Evolutionary conservation across 2,797 vertebrate genomes (phyloP).

Genomic region (Aratinga solstitialis): DNA sequence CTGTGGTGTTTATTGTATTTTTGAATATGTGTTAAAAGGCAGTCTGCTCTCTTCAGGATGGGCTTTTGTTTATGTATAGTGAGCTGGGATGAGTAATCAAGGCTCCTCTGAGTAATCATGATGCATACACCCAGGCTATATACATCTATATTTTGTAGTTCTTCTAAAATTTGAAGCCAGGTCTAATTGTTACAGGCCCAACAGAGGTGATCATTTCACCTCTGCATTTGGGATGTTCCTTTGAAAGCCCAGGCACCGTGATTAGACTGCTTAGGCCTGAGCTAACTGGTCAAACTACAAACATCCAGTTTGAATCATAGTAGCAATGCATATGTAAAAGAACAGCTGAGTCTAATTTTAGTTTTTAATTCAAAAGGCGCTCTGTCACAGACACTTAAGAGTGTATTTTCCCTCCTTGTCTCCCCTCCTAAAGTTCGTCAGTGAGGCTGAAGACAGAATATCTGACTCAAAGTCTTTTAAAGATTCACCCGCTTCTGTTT

Average conservation of each 20-base stretch:
- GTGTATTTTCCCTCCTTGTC: background rate
- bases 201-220: background rate
- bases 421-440: background rate
- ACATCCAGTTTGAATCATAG: conserved; percentile 31
- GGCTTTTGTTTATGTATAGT: conserved; percentile 1
- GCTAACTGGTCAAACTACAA: conserved; percentile 28
- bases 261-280: background rate
- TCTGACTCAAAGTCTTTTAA: background rate
- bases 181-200: background rate
- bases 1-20: background rate
- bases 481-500: background rate
- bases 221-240: background rate
- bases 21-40: background rate
- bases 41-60: background rate
- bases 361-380: background rate
- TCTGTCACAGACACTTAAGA: background rate
- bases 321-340: background rate
- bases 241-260: conserved; percentile 23
- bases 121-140: conserved; percentile 32
- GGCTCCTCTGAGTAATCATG: conserved; percentile 14
- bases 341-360: background rate
- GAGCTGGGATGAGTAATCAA: background rate
- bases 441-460: background rate
- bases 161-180: conserved; percentile 4
- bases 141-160: background rate